A percentile compares a stretch with the other conserved stretches of the same genome.
These are phyloP conservation scores for Dryobates pubescens DNA, from an alignment of 2,797 vertebrate species.

Conservation along the genomic window DNA sequence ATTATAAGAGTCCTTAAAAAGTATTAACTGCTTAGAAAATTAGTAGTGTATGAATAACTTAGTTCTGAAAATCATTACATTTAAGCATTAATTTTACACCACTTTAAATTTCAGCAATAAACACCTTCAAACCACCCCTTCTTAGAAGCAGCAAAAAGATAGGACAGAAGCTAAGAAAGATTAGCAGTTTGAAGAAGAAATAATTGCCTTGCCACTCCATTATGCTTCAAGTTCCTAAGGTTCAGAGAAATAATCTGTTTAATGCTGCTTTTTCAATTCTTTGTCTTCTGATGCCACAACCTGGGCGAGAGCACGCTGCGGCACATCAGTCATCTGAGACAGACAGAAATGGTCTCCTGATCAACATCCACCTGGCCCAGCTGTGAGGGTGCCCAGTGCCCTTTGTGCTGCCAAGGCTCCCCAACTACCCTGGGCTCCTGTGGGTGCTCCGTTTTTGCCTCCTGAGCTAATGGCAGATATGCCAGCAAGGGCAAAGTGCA, in stretches of 20 bases:
- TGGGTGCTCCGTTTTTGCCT: not conserved
- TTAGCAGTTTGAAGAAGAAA: not conserved
- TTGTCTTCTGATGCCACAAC: not conserved
- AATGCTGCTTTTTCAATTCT: not conserved
- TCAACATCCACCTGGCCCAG: not conserved
- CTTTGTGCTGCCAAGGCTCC: not conserved
- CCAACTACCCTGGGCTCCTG: not conserved
- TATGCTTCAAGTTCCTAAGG: not conserved
- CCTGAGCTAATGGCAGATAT: accelerated
- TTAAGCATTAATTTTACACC: not conserved
- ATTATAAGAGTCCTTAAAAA: not conserved
- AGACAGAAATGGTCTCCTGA: not conserved
- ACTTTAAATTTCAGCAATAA: not conserved
- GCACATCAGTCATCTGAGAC: accelerated
- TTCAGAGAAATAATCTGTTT: not conserved
- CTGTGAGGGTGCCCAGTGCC: not conserved
- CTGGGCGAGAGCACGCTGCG: not conserved
- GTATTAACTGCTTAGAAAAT: conserved; percentile 19
- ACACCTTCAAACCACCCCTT: conserved; percentile 6
- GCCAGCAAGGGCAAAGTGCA: not conserved
- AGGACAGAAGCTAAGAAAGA: not conserved
- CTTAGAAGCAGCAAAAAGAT: not conserved
- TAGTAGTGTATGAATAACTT: not conserved
- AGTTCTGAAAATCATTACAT: not conserved
- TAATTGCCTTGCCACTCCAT: not conserved